phyloP scores from a whole-genome alignment of 1,140 invertebrate species.

The Scaptomyza pallida region DNA sequence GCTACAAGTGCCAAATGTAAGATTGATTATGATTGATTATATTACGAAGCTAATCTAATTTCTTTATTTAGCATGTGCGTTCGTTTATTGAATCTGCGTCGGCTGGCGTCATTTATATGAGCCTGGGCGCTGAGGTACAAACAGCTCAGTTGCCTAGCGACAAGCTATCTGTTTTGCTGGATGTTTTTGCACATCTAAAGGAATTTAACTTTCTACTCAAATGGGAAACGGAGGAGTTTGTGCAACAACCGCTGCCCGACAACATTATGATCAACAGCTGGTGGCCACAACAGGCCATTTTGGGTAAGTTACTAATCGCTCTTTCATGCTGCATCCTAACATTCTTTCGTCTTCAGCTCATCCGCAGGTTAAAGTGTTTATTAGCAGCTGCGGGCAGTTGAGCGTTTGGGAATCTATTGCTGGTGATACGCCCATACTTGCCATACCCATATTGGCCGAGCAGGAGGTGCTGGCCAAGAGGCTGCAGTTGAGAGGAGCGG shows the following conservation, averaged over 20 bases:
- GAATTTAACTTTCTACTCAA: constrained; percentile 88
- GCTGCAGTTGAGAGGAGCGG: constrained; percentile 69
- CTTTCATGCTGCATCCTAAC: not conserved
- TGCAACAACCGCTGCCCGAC: constrained; percentile 77
- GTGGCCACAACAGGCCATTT: constrained; percentile 89
- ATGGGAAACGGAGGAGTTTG: constrained; percentile 86
- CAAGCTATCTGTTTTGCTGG: constrained; percentile 84
- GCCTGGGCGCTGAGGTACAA: constrained; percentile 87
- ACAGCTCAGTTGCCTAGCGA: constrained; percentile 85
- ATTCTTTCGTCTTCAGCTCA: constrained; percentile 83
- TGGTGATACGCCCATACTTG: constrained; percentile 86
- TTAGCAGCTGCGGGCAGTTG: constrained; percentile 88
- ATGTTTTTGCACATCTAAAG: constrained; percentile 86
- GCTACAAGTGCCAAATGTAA: constrained; percentile 57
- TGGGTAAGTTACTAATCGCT: constrained; percentile 62
- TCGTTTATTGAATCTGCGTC: constrained; percentile 85
- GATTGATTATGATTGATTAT: not conserved
- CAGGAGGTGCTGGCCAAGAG: constrained; percentile 85
- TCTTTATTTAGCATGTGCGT: constrained; percentile 65
- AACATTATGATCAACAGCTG: constrained; percentile 88
- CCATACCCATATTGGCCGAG: constrained; percentile 87
- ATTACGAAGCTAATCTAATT: too few species aligned
- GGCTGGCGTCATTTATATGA: constrained; percentile 87
- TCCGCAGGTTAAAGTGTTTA: constrained; percentile 86
- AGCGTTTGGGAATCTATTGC: constrained; percentile 86